These are phyloP conservation scores for Pollenia labialis DNA, from an alignment of 2,888 invertebrate species.

Conservation along the genomic window DNA sequence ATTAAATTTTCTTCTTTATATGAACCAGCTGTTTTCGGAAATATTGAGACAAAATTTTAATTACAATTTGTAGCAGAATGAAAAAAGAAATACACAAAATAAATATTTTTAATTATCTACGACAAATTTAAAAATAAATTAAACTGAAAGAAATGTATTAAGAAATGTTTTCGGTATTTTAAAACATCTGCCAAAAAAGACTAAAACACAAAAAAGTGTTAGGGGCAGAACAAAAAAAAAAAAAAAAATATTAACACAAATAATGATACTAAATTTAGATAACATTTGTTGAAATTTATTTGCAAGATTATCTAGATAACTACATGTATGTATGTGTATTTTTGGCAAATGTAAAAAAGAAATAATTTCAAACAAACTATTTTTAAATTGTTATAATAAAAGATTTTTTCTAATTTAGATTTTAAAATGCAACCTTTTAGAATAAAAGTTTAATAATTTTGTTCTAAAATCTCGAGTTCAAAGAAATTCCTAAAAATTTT, in stretches of 20 bases:
- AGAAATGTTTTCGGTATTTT: slow-evolving; percentile 8
- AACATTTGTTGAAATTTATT: slow-evolving; percentile 12
- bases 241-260: not conserved
- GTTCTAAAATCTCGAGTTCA: no score
- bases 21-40: slow-evolving; percentile 38
- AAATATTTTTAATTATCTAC: slow-evolving; percentile 36
- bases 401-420: no score
- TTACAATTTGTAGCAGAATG: not conserved
- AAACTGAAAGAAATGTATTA: not conserved
- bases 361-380: not conserved
- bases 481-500: no score
- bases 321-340: not conserved
- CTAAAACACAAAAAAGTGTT: not conserved
- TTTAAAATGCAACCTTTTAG: not conserved
- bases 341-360: not conserved
- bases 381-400: no score
- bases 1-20: not conserved
- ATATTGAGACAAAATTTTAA: slow-evolving; percentile 12
- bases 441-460: no score
- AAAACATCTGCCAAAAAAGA: slow-evolving; percentile 42
- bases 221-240: not conserved
- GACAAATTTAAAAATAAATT: slow-evolving; percentile 50
- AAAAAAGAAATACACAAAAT: not conserved
- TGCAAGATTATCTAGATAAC: not conserved
- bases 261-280: slow-evolving; percentile 36